These are phyloP conservation scores for Halisarca cf. caerulea DNA, from an alignment of 37 sponge, comb jelly and placozoan genomes.

Conservation along the genomic window DNA sequence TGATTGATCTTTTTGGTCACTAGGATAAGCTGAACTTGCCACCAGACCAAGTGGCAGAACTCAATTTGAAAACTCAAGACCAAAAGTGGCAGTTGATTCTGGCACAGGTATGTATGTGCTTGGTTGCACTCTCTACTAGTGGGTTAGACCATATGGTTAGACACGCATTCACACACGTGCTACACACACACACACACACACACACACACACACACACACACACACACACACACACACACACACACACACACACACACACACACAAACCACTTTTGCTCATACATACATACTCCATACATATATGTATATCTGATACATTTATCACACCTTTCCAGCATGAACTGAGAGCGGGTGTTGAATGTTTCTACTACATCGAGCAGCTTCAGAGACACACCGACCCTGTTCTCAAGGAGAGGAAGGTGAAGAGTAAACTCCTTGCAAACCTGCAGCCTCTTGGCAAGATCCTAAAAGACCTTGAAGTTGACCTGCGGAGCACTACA, in stretches of 20 bases:
- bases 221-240: neutral
- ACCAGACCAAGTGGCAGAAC: conserved; percentile 68
- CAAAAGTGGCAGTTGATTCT: conserved; percentile 81
- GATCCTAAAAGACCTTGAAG: conserved; percentile 73
- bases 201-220: conserved; percentile 5
- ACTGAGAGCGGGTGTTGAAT: conserved; percentile 48
- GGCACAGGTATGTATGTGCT: conserved; percentile 73
- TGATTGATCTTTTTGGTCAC: neutral
- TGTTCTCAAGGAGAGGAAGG: conserved; percentile 60
- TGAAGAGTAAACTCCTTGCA: conserved; percentile 65
- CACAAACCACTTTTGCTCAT: neutral
- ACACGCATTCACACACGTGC: too few species aligned
- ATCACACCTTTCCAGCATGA: conserved; percentile 81
- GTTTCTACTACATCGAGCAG: conserved; percentile 82
- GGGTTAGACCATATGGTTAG: too few species aligned
- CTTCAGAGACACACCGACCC: conserved; percentile 70
- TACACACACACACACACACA: too few species aligned
- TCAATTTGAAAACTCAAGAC: conserved; percentile 58
- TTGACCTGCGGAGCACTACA: conserved; percentile 74
- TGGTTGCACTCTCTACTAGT: too few species aligned
- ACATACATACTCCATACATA: neutral
- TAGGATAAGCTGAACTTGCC: conserved; percentile 67
- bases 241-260: neutral
- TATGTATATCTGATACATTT: too few species aligned
- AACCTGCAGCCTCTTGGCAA: conserved; percentile 64